Evolutionary conservation across 2,797 vertebrate species (phyloP).

Genomic region (Chelon labrosus): DNA sequence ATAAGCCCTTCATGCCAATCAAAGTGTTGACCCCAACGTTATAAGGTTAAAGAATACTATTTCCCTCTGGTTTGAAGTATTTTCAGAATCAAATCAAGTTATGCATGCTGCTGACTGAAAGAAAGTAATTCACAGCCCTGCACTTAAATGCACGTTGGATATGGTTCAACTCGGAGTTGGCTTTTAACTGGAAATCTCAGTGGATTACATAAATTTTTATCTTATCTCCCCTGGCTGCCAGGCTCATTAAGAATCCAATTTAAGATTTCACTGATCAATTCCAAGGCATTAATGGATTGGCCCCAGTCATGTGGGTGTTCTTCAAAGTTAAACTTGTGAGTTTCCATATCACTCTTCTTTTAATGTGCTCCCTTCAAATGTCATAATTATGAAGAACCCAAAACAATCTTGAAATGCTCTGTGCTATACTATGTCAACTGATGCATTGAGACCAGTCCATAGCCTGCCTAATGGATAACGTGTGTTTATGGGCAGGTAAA

Average conservation of each 20-base stretch:
- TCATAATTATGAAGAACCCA: no score
- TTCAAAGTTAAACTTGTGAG: not conserved
- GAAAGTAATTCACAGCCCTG: not conserved
- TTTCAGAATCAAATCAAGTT: not conserved
- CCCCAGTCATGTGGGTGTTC: not conserved
- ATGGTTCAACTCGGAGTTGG: not conserved
- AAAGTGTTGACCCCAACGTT: not conserved
- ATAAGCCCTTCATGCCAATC: not conserved
- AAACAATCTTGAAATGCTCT: no score
- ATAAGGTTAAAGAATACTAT: not conserved
- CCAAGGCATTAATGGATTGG: not conserved
- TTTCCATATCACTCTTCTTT: not conserved
- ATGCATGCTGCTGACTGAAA: constrained; percentile 2
- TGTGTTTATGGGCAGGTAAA: no score
- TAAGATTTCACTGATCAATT: constrained; percentile 15
- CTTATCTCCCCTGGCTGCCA: not conserved
- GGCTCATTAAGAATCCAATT: not conserved
- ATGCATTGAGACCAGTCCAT: no score
- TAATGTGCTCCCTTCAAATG: not conserved
- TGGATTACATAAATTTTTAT: not conserved
- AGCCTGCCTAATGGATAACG: no score
- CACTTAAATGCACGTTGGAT: constrained; percentile 7
- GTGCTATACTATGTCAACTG: no score
- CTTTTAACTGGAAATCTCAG: not conserved
- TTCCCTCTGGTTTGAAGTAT: not conserved